Percentiles rank a stretch among this genome's conserved stretches.
Evolutionary conservation across 2,888 invertebrate genomes (phyloP).

Genomic region (Criorhina ranunculi): DNA sequence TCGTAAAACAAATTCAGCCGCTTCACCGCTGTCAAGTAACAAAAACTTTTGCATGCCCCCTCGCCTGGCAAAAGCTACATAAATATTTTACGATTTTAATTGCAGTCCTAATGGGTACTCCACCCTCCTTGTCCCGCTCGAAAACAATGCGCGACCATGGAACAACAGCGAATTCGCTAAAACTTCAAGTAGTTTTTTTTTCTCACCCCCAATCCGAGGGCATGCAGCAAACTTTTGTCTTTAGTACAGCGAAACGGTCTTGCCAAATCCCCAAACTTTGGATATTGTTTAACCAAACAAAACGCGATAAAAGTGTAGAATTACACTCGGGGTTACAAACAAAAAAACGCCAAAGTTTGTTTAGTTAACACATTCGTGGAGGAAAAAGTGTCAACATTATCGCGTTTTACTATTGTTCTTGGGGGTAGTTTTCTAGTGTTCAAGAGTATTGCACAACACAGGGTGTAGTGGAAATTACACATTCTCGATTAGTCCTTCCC

Average conservation of each 20-base stretch:
- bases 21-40: constrained; percentile 13
- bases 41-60: constrained; percentile 24
- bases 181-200: constrained; percentile 4
- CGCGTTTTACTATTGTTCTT: constrained; percentile 25
- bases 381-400: constrained; percentile 45
- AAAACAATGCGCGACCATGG: constrained; percentile 5
- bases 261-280: constrained; percentile 51
- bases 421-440: background rate
- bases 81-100: constrained; percentile 73
- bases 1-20: constrained; percentile 33
- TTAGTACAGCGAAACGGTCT: constrained; percentile 37
- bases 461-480: constrained; percentile 39
- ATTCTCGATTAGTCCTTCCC: constrained; percentile 53
- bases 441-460: constrained; percentile 14
- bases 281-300: constrained; percentile 67
- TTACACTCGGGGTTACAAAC: constrained; percentile 20
- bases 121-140: constrained; percentile 40
- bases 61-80: constrained; percentile 36
- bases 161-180: constrained; percentile 50
- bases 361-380: constrained; percentile 43
- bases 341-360: constrained; percentile 21
- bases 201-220: background rate
- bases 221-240: constrained; percentile 44
- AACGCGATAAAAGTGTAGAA: constrained; percentile 62
- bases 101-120: constrained; percentile 65